A percentile compares a stretch with the other conserved stretches of the same genome.
Evolutionary conservation across 2,888 invertebrate species (phyloP).

Genomic region (Hydriomena furcata): DNA sequence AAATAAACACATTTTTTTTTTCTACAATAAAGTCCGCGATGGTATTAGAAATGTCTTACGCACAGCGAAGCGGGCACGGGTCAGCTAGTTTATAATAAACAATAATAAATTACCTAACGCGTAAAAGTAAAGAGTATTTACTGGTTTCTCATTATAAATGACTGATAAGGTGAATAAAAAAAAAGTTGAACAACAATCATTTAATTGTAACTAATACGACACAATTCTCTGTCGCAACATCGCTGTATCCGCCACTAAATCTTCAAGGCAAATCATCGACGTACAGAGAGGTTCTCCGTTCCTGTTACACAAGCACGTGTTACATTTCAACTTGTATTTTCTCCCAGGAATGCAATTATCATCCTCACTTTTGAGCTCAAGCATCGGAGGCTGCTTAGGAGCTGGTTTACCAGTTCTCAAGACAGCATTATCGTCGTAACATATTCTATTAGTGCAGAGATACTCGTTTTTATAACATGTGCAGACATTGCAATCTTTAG

Average conservation of each 20-base stretch:
- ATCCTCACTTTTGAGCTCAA: constrained; percentile 34
- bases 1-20: no score
- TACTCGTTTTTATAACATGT: constrained; percentile 38
- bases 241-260: constrained; percentile 36
- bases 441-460: constrained; percentile 28
- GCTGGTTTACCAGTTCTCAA: constrained; percentile 21
- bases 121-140: no score
- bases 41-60: no score
- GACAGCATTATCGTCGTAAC: neutral
- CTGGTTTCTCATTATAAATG: neutral
- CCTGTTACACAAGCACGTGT: constrained; percentile 50
- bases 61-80: no score
- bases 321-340: constrained; percentile 54
- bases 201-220: constrained; percentile 4
- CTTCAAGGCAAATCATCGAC: constrained; percentile 53
- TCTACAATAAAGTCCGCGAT: no score
- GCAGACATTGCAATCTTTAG: constrained; percentile 54
- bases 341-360: constrained; percentile 45
- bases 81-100: no score
- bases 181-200: neutral
- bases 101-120: no score
- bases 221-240: constrained; percentile 12
- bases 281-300: constrained; percentile 46
- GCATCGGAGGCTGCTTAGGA: constrained; percentile 24
- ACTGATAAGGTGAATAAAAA: neutral